A percentile compares a stretch with the other conserved stretches of the same genome.
phyloP scores from a whole-genome alignment of 2,113 vertebrate species.

The Podocnemis expansa region DNA sequence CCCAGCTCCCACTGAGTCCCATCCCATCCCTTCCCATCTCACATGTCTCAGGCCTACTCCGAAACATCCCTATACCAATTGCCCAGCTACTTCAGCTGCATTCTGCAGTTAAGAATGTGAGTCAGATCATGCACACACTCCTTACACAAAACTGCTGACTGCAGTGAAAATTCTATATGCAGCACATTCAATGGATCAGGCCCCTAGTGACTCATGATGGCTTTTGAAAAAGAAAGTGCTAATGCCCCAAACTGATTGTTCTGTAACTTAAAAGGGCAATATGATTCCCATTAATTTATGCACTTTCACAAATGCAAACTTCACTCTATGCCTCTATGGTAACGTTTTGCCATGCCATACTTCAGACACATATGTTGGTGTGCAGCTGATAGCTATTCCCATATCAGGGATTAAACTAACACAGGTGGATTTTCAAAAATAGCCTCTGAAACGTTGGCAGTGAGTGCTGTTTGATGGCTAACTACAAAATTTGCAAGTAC shows the following conservation, averaged over 20 bases:
- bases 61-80: rapidly evolving
- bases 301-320: background rate
- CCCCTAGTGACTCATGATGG: background rate
- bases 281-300: background rate
- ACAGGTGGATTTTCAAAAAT: background rate
- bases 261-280: background rate
- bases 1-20: background rate
- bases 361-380: background rate
- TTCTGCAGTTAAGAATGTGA: background rate
- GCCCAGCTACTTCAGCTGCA: background rate
- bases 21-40: background rate
- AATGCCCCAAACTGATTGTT: background rate
- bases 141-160: background rate
- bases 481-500: background rate
- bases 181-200: background rate
- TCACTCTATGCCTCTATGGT: background rate
- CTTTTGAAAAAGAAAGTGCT: background rate
- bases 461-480: background rate
- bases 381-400: background rate
- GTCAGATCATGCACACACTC: background rate
- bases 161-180: background rate
- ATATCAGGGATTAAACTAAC: background rate
- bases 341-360: background rate
- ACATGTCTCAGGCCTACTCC: background rate
- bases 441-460: background rate